phyloP scores from a whole-genome alignment of 1,140 invertebrate species.

The Eupristina koningsbergeri region DNA sequence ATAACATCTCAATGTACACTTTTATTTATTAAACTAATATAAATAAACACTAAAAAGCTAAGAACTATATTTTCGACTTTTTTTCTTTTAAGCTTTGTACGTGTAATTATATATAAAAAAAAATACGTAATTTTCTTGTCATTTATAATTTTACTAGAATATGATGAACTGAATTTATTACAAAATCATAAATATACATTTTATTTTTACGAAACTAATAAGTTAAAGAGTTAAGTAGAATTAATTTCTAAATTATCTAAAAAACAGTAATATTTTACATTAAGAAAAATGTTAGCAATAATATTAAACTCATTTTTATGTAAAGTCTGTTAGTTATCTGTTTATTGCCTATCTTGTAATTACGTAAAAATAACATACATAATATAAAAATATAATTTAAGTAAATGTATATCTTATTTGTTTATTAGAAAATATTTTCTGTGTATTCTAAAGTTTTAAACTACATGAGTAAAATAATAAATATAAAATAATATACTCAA shows the following conservation, averaged over 20 bases:
- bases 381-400: too few relatives aligned
- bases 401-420: constrained; percentile 66
- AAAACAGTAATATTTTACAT: neutral
- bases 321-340: constrained; percentile 68
- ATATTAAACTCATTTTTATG: constrained; percentile 52
- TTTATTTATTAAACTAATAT: constrained; percentile 10
- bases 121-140: neutral
- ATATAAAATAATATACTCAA: constrained; percentile 46
- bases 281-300: constrained; percentile 21
- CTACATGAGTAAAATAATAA: too few relatives aligned
- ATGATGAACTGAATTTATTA: constrained; percentile 30
- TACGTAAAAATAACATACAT: too few relatives aligned
- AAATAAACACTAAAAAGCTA: neutral
- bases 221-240: constrained; percentile 3
- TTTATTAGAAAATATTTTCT: constrained; percentile 62
- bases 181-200: neutral
- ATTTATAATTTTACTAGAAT: constrained; percentile 21
- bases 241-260: too few relatives aligned
- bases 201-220: neutral
- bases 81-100: constrained; percentile 27
- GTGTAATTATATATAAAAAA: constrained; percentile 22
- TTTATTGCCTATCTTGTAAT: too few relatives aligned
- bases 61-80: constrained; percentile 21
- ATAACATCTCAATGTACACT: constrained; percentile 48
- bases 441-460: constrained; percentile 68